phyloP scores from a whole-genome alignment of 2,113 vertebrate species.

The Psephotus haematonotus region DNA sequence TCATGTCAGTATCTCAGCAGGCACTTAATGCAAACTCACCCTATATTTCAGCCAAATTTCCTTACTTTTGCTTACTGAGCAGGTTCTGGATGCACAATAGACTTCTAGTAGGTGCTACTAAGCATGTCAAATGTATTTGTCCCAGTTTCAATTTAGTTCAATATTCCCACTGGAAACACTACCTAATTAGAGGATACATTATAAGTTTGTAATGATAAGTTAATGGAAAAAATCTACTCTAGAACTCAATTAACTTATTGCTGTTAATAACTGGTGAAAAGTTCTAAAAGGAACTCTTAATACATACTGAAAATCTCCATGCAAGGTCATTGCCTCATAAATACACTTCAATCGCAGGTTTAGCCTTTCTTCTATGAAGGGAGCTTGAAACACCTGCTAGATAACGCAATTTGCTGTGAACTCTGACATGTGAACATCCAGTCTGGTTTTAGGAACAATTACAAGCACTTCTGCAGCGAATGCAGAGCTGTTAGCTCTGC shows the following conservation, averaged over 20 bases:
- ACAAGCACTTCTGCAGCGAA: background rate
- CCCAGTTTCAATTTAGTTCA: slow-evolving; percentile 48
- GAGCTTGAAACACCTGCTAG: background rate
- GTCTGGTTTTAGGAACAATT: background rate
- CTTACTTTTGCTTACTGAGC: background rate
- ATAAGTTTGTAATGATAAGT: slow-evolving; percentile 33
- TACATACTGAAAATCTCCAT: background rate
- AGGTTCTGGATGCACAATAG: background rate
- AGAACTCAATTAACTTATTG: slow-evolving; percentile 22
- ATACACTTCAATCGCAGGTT: background rate
- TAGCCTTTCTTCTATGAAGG: background rate
- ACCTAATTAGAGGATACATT: slow-evolving; percentile 57
- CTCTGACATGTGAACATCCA: background rate
- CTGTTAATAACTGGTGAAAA: slow-evolving; percentile 26
- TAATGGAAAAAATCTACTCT: slow-evolving; percentile 34
- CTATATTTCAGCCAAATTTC: background rate
- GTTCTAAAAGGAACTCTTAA: background rate
- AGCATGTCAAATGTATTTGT: background rate
- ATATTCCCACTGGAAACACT: slow-evolving; percentile 34
- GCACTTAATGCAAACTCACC: background rate
- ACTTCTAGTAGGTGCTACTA: background rate
- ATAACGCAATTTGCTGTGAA: background rate
- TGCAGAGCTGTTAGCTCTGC: background rate
- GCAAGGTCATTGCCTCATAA: background rate
- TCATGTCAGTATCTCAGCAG: background rate